Evolutionary conservation across 2,888 invertebrate species (phyloP), one percentile per base, ranked within the genome.

Genomic region (Heliconius sara): DNA sequence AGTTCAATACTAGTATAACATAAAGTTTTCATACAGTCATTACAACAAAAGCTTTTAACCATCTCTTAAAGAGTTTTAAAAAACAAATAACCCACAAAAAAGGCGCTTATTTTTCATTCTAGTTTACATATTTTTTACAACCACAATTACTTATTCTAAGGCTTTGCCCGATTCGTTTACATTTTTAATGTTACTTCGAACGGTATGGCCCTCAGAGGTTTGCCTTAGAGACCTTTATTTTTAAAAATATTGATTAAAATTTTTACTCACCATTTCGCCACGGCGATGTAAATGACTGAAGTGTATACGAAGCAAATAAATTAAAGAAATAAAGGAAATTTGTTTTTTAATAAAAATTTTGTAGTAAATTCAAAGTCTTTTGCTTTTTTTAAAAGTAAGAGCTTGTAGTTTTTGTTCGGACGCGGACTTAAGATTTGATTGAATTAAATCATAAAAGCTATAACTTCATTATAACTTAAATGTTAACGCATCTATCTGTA

Each of bases 131-230:
- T 81, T 81, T 81, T 81, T 78, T 76, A 68, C 68, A 65, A 63
- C 73, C 80, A 72, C 68, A 76, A 68, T 76, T 77, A 68, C 74
- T 88, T 89, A 88, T 86, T 83, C 85, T 76, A 76, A 78, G 78
- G 78, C 72, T 80, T 78, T 76, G 72, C 73, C 79, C 72, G 72
- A 63, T 78, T 77, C 63, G 70, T 71, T 72, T 78, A 65, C 71
- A 78, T 78, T 78, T 78, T 78, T 72, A 72, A 78, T 72, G 72
- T 27, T 12, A 71, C 65, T 72, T 77, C 43, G 47, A 13, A 39
- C 43, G 47, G 52, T 66, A 57, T 71, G 66, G 25, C 39, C 57
- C 47, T 22, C 2, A 65, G 66, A 75, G 75, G 65, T 3, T 73
- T 60, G 30, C 27, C n/a, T n/a, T 13, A 43, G 27, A n/a, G 27